Evolutionary conservation across 2,888 invertebrate genomes (phyloP).

Genomic region (Notodonta ziczac): DNA sequence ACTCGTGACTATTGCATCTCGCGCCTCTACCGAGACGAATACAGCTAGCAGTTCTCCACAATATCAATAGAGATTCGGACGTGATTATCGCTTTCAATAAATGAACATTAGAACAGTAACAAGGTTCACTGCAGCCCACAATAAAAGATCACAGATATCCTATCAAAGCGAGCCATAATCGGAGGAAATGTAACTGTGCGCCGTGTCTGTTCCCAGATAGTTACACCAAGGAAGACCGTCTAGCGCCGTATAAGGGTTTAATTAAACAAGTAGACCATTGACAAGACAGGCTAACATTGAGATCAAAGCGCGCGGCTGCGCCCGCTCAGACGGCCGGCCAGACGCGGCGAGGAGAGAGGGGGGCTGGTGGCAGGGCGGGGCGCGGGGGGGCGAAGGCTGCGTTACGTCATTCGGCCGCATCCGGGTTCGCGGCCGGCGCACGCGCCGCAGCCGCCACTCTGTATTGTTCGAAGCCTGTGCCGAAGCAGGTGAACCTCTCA

Average conservation of each 20-base stretch:
- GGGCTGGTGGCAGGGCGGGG: slow-evolving; percentile 32
- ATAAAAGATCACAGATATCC: slow-evolving; percentile 28
- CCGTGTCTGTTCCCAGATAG: slow-evolving; percentile 29
- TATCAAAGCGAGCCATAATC: slow-evolving; percentile 21
- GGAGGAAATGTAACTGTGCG: slow-evolving; percentile 31
- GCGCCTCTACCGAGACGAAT: no score
- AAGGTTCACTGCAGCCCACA: slow-evolving; percentile 22
- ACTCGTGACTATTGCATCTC: no score
- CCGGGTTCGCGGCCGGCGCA: slow-evolving; percentile 82
- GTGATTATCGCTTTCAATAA: slow-evolving; percentile 4
- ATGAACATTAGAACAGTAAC: slow-evolving; percentile 13
- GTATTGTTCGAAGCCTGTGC: slow-evolving; percentile 43
- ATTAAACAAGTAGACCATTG: slow-evolving; percentile 48
- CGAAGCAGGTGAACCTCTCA: slow-evolving; percentile 28
- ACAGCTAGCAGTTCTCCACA: neutral
- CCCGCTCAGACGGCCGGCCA: slow-evolving; percentile 70
- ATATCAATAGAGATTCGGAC: neutral
- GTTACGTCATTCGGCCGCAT: slow-evolving; percentile 77
- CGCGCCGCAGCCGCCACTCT: slow-evolving; percentile 56
- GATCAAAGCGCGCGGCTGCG: slow-evolving; percentile 54
- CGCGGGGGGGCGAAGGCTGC: slow-evolving; percentile 62
- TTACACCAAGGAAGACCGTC: slow-evolving; percentile 29
- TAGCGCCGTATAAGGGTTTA: slow-evolving; percentile 50
- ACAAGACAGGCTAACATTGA: slow-evolving; percentile 44
- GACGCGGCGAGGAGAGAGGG: slow-evolving; percentile 59